Evolutionary conservation across 2,113 vertebrate genomes (phyloP).

Genomic region (Antidorcas marsupialis): DNA sequence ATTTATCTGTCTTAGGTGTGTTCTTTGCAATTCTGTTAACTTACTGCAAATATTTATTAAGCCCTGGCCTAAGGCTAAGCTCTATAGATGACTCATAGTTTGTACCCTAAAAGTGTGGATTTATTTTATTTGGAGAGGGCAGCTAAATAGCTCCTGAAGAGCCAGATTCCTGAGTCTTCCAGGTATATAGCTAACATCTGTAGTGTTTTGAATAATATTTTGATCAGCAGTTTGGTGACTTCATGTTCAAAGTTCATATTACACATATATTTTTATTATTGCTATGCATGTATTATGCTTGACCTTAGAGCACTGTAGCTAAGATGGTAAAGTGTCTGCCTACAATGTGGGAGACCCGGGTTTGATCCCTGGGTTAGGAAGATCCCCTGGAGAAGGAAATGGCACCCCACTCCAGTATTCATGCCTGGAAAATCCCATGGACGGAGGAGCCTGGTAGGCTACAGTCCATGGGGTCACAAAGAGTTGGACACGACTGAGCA

Average conservation of each 20-base stretch:
- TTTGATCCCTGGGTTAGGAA: too few relatives aligned
- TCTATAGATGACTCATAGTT: not conserved
- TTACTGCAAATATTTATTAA: conserved; percentile 21
- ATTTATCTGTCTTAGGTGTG: not conserved
- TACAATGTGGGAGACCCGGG: too few relatives aligned
- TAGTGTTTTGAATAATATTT: not conserved
- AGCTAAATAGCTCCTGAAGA: not conserved
- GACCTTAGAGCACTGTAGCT: too few relatives aligned
- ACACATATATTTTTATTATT: not conserved
- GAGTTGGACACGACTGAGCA: too few relatives aligned
- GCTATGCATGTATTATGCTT: not conserved
- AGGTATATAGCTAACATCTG: not conserved
- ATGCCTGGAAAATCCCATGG: too few relatives aligned
- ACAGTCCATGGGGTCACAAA: too few relatives aligned
- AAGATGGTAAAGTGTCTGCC: too few relatives aligned
- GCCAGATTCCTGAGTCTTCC: not conserved
- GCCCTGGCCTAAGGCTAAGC: not conserved
- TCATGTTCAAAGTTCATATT: not conserved
- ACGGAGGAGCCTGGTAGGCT: too few relatives aligned
- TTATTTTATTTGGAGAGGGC: not conserved
- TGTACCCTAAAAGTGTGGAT: not conserved
- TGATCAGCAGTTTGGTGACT: not conserved
- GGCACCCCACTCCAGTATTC: too few relatives aligned
- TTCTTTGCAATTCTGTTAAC: not conserved
- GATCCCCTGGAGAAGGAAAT: too few relatives aligned